A percentile compares a stretch with the other conserved stretches of the same genome.
Evolutionary conservation across 1,140 invertebrate species (phyloP).

Genomic region (Magallana angulata): DNA sequence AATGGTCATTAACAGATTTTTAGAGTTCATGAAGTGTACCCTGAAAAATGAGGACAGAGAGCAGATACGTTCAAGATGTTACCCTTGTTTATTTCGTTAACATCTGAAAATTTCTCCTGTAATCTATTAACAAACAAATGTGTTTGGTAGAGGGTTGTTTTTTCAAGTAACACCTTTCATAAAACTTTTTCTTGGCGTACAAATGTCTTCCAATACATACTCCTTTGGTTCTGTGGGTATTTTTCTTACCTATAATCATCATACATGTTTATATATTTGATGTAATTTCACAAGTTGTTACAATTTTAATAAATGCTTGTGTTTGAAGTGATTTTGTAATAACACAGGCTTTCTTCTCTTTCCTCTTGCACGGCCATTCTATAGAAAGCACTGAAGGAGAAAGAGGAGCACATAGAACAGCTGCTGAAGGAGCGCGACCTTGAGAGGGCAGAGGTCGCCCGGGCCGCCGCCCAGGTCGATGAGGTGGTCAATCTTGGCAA

Average conservation of each 20-base stretch:
- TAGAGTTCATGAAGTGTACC: no score
- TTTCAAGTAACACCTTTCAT: neutral
- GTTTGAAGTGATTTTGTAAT: neutral
- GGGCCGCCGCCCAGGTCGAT: conserved; percentile 86
- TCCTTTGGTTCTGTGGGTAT: neutral
- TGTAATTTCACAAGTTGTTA: neutral
- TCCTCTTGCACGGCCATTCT: conserved; percentile 44
- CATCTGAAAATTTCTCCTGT: neutral
- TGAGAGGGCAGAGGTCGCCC: conserved; percentile 89
- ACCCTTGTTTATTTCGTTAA: neutral
- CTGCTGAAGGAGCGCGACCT: conserved; percentile 93
- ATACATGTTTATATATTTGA: neutral
- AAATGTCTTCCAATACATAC: neutral
- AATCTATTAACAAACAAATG: neutral
- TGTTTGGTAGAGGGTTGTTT: conserved; percentile 1
- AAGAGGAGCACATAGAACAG: conserved; percentile 94
- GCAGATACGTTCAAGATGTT: neutral
- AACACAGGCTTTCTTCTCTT: neutral
- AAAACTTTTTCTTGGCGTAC: neutral
- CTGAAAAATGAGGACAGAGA: no score
- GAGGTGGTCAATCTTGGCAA: conserved; percentile 79
- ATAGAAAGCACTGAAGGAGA: conserved; percentile 93
- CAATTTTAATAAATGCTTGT: neutral
- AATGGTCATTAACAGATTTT: no score
- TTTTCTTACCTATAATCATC: neutral